phyloP scores from a whole-genome alignment of 1,140 invertebrate genomes.

The Ephestia elutella region DNA sequence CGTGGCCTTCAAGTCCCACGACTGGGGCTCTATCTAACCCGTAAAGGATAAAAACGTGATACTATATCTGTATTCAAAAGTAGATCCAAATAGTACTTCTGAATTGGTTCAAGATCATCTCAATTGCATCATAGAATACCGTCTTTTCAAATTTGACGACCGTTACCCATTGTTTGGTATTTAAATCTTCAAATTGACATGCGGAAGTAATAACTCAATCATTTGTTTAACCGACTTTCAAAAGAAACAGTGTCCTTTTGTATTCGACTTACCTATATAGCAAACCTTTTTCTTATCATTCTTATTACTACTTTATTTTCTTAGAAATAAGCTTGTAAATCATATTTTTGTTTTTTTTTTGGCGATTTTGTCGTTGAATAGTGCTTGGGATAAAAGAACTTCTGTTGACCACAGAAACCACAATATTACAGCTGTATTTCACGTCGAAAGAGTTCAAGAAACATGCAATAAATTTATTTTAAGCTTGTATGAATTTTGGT shows the following conservation, averaged over 20 bases:
- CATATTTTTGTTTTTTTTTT: background rate
- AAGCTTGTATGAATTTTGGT: too few species aligned
- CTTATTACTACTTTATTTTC: background rate
- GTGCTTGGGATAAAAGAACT: too few species aligned
- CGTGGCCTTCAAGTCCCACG: too few species aligned
- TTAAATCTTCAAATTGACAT: background rate
- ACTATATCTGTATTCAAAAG: too few species aligned
- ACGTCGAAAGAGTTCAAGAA: too few species aligned
- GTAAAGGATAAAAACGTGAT: too few species aligned
- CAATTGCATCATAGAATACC: background rate
- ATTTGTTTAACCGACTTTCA: background rate
- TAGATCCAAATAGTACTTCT: too few species aligned
- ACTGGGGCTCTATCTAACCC: too few species aligned
- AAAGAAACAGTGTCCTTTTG: constrained; percentile 1
- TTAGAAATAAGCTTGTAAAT: background rate
- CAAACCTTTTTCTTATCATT: background rate
- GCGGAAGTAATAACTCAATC: constrained; percentile 3
- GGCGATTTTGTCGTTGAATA: background rate
- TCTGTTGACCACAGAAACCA: too few species aligned
- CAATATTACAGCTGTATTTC: too few species aligned
- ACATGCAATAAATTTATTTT: too few species aligned
- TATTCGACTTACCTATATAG: background rate
- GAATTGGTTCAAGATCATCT: too few species aligned
- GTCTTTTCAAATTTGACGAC: background rate
- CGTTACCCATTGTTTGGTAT: background rate